Base-by-base conservation (phyloP, 2,113 vertebrate species). In the Aldabrachelys gigantea region DNA sequence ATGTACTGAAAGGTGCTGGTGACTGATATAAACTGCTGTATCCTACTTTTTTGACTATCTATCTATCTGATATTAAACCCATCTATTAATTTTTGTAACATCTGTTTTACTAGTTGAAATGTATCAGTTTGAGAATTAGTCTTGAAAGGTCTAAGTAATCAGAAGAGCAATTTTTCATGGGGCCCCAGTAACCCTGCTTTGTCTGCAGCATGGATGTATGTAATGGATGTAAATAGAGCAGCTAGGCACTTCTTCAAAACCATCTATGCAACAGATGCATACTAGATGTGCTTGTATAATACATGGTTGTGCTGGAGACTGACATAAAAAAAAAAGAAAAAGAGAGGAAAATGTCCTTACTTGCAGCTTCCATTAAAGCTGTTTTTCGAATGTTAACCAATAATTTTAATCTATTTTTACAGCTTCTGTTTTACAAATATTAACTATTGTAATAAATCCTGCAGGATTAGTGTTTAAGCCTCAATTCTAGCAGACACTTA, bases 201-300 rank as follows among this genome's bases (percentile, higher is more conserved):
- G 29, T 65, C 82, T 85, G 81, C 84, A 79, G 85, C 80, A 29
- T 29, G 27, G 62, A 35, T 65, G 62, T 35, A 65, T 56, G 62
- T 65, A 41, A 12, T 83, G 80, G 12, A 62, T 13, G 56, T 54
- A 84, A 75, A 1, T 52, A 0, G 65, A 35, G 19, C 4, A 54
- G 87, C 41, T 29, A 83, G 62, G 80, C 49, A 25, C 72, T 54
- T 92, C 27, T 76, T 85, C 82, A 25, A 4, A 80, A 65, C 83
- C 31, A 5, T 93, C 44, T 81, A 84, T 92, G 89, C 91, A 89
- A 59, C 3, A 89, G 85, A 88, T 92, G 92, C 79, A 38, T 80
- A 2, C 14, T 5, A 85, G 38, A 38, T 16, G 21, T 10, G 13
- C 24, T 16, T 78, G 62, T 21, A 2, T 41, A 76, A 27, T 53